Evolutionary conservation across 2,797 vertebrate species (phyloP).

Genomic region (Notolepis coatsorum): DNA sequence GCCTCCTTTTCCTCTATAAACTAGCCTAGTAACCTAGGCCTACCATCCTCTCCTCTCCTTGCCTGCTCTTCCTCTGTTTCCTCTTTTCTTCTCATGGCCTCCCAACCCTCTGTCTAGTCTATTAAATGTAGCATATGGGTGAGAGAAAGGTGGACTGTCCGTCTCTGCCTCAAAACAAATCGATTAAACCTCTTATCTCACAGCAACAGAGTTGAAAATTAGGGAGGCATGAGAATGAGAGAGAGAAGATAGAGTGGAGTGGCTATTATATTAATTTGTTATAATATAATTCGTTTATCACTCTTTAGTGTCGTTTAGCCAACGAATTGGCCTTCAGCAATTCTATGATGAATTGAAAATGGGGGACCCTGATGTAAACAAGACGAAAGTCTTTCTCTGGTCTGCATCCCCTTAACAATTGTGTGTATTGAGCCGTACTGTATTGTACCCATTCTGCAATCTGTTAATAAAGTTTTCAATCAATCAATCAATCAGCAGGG

Average conservation of each 20-base stretch:
- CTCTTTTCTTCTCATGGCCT: constrained; percentile 28
- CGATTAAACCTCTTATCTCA: constrained; percentile 70
- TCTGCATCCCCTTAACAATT: too few species aligned
- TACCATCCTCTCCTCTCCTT: not conserved
- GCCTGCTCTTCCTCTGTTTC: constrained; percentile 29
- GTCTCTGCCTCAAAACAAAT: constrained; percentile 67
- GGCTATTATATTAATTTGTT: too few species aligned
- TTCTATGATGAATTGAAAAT: too few species aligned
- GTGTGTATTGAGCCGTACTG: too few species aligned
- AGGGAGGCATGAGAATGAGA: not conserved
- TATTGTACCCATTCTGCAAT: too few species aligned
- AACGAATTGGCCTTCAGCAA: too few species aligned
- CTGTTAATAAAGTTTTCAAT: too few species aligned
- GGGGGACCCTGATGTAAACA: too few species aligned
- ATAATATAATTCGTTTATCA: too few species aligned
- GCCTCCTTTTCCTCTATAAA: not conserved
- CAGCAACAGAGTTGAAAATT: constrained; percentile 17
- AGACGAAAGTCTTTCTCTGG: too few species aligned
- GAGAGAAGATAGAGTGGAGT: constrained; percentile 11
- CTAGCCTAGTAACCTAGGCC: not conserved
- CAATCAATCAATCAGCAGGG: too few species aligned
- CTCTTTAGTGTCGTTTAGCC: too few species aligned
- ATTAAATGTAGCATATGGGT: constrained; percentile 59
- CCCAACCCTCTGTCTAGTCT: constrained; percentile 39
- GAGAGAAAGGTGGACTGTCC: constrained; percentile 57